Conservation (phyloP, 1,140 invertebrate genomes). For the Temnothorax nylanderi region DNA sequence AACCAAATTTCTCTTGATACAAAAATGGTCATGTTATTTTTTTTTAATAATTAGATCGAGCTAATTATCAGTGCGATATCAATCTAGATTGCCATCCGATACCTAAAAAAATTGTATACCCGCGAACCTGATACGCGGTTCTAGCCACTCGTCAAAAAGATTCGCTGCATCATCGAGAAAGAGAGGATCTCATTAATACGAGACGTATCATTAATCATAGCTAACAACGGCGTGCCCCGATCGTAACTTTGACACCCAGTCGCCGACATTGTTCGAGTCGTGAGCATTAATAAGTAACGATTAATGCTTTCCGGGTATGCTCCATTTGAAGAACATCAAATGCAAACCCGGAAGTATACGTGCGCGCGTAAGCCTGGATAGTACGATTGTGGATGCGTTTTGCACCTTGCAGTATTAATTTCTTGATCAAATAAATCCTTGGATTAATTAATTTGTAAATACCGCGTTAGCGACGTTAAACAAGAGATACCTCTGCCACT, state of each 20-base stretch:
- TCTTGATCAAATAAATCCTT: background rate
- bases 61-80: background rate
- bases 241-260: conserved; percentile 21
- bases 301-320: conserved; percentile 65
- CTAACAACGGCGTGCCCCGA: conserved; percentile 73
- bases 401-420: background rate
- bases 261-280: conserved; percentile 16
- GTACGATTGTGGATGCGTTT: background rate
- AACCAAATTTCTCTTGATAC: background rate
- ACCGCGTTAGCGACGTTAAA: background rate
- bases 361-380: background rate
- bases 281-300: conserved; percentile 67
- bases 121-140: background rate
- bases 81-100: background rate
- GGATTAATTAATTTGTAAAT: background rate
- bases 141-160: background rate
- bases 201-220: conserved; percentile 75
- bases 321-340: background rate
- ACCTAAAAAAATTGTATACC: conserved; percentile 19
- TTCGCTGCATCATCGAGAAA: conserved; percentile 56
- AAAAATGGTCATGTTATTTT: background rate
- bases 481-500: background rate
- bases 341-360: background rate
- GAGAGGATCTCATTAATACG: conserved; percentile 65
- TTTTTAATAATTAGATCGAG: background rate